Evolutionary conservation across 1,140 invertebrate species (phyloP).

Genomic region (Maniola jurtina): DNA sequence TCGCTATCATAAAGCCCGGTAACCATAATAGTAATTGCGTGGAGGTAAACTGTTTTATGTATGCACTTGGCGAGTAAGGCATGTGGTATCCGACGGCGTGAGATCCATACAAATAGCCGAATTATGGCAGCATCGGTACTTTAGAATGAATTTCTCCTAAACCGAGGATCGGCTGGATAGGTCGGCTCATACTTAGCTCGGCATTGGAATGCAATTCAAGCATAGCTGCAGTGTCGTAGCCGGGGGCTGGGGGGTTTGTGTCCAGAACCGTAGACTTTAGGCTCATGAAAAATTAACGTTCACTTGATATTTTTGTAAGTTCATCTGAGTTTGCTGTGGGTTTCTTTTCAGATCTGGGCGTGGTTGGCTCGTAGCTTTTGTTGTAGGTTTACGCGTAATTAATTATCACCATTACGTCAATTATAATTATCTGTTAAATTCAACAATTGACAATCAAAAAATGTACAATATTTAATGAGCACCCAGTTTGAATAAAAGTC

Average conservation of each 20-base stretch:
- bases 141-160: constrained; percentile 32
- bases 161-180: constrained; percentile 24
- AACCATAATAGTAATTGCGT: constrained; percentile 19
- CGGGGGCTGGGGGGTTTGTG: background rate
- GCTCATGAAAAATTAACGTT: background rate
- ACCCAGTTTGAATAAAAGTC: too few species aligned
- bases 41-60: constrained; percentile 26
- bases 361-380: too few species aligned
- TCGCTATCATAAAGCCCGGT: background rate
- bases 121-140: constrained; percentile 26
- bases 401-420: too few species aligned
- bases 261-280: background rate
- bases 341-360: too few species aligned
- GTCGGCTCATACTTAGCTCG: constrained; percentile 46
- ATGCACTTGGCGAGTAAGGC: constrained; percentile 30
- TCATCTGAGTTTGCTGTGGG: background rate
- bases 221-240: constrained; percentile 45
- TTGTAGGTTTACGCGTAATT: too few species aligned
- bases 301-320: background rate
- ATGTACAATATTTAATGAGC: too few species aligned
- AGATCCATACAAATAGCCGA: constrained; percentile 32
- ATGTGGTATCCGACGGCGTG: constrained; percentile 28
- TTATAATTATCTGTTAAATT: too few species aligned
- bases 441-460: too few species aligned
- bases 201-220: constrained; percentile 62